A percentile compares a stretch with the other conserved stretches of the same genome.
Evolutionary conservation across 92 coral and sea anemone genomes (phyloP).

Genomic region (Zoanthus gigantus): DNA sequence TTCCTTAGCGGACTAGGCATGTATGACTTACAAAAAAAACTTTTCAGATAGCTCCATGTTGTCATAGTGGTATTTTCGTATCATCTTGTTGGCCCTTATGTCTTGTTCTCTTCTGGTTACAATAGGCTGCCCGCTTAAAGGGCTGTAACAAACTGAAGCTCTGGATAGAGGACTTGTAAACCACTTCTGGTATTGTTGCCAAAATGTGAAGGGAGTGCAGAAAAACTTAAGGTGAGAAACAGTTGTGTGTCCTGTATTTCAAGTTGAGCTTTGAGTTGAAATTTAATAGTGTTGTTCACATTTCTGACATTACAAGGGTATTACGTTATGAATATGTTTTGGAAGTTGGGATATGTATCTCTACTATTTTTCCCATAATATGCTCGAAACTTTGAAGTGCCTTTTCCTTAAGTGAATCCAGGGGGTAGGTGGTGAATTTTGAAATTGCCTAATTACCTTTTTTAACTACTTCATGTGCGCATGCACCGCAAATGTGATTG

Average conservation of each 20-base stretch:
- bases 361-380: neutral
- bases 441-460: neutral
- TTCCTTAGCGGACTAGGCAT: neutral
- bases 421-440: neutral
- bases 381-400: neutral
- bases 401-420: neutral
- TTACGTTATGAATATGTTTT: neutral
- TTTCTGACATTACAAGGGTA: neutral
- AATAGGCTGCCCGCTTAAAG: constrained; percentile 54
- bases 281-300: neutral
- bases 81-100: neutral
- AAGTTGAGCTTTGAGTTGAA: neutral
- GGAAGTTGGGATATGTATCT: neutral
- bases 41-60: neutral
- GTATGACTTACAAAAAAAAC: neutral
- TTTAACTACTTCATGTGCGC: neutral
- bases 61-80: neutral
- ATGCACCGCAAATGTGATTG: neutral
- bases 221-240: constrained; percentile 48
- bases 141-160: constrained; percentile 54
- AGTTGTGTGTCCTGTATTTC: neutral
- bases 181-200: constrained; percentile 60
- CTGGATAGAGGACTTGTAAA: constrained; percentile 59
- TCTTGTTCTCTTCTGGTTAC: neutral
- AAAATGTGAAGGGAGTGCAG: constrained; percentile 30